Conservation (phyloP, 2,113 vertebrate species). For the Neolamprologus falcicula region DNA sequence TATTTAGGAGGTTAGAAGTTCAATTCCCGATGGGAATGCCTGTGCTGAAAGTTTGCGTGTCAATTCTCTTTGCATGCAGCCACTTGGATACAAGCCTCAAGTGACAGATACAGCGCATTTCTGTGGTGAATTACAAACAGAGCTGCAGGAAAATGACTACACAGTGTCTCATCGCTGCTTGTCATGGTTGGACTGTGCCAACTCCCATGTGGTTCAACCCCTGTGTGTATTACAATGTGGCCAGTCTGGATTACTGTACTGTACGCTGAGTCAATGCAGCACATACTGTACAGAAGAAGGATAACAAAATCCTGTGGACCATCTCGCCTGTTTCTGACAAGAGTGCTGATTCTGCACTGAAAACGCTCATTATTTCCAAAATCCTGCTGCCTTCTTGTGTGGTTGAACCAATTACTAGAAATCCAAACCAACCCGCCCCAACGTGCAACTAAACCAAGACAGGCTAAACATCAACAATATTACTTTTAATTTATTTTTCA, state of each 20-base stretch:
- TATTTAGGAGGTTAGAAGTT: neutral
- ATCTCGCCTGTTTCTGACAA: neutral
- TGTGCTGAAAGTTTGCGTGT: neutral
- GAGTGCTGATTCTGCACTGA: neutral
- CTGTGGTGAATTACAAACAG: neutral
- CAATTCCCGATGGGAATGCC: neutral
- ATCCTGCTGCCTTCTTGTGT: neutral
- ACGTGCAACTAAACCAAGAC: neutral
- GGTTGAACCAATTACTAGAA: neutral
- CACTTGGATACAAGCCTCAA: neutral
- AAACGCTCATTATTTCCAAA: neutral
- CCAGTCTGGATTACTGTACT: neutral
- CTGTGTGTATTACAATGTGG: neutral
- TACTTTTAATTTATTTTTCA: neutral
- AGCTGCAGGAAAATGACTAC: neutral
- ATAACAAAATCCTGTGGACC: neutral
- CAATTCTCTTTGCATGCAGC: neutral
- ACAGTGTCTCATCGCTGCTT: neutral
- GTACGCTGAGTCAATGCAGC: neutral
- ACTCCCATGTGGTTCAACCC: neutral
- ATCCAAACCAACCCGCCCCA: neutral
- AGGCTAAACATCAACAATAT: neutral
- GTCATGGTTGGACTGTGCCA: neutral
- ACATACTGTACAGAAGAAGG: neutral
- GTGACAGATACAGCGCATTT: neutral